A percentile compares a stretch with the other conserved stretches of the same genome.
Conservation (phyloP, 2,888 invertebrate species). For the Augiades crinisus region DNA sequence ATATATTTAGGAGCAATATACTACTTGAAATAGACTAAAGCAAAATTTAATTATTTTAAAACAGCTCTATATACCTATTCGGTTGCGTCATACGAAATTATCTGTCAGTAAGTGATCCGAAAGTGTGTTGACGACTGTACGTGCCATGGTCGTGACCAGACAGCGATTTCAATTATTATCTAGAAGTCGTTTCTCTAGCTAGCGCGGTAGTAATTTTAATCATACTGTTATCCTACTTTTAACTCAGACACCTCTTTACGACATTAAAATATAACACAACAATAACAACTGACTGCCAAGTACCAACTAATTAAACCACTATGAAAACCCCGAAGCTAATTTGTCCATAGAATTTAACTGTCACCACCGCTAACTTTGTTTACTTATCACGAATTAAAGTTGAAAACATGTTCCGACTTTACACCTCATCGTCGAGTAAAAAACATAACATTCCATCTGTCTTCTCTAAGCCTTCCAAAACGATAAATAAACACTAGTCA, state of each 20-base stretch:
- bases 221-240: slow-evolving; percentile 60
- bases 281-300: background rate
- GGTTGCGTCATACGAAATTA: background rate
- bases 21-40: too few species aligned
- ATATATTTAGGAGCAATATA: too few species aligned
- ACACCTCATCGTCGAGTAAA: slow-evolving; percentile 66
- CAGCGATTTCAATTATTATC: slow-evolving; percentile 78
- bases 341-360: slow-evolving; percentile 24
- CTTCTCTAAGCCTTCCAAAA: slow-evolving; percentile 76
- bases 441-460: slow-evolving; percentile 77
- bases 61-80: too few species aligned
- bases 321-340: slow-evolving; percentile 12
- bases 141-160: slow-evolving; percentile 71
- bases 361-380: slow-evolving; percentile 36
- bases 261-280: slow-evolving; percentile 4
- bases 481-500: slow-evolving; percentile 78
- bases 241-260: slow-evolving; percentile 42
- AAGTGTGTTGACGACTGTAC: slow-evolving; percentile 45
- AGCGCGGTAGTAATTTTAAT: slow-evolving; percentile 66
- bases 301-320: background rate
- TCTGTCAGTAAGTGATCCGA: background rate
- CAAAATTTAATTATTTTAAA: too few species aligned
- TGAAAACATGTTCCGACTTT: slow-evolving; percentile 63
- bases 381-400: slow-evolving; percentile 39
- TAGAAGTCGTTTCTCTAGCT: slow-evolving; percentile 70